Evolutionary conservation across 2,113 vertebrate species (phyloP).

Genomic region (rabbit (Oryctolagus cuniculus)): DNA sequence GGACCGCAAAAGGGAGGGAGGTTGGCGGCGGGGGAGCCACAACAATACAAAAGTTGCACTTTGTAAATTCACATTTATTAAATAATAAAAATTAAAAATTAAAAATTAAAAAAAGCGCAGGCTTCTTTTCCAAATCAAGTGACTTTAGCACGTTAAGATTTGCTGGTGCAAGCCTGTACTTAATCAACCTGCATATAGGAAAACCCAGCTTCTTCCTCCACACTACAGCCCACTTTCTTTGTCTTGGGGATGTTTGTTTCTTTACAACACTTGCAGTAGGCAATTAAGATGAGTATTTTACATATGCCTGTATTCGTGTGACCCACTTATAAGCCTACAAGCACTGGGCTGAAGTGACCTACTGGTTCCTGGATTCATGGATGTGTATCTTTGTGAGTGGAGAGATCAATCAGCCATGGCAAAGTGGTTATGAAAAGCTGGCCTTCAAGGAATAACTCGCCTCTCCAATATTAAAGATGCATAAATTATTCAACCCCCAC

Average conservation of each 20-base stretch:
- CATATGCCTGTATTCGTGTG: not conserved
- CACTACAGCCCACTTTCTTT: not conserved
- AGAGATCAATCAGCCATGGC: slow-evolving; percentile 70
- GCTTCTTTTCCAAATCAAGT: not conserved
- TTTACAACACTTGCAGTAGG: not conserved
- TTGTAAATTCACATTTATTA: too few relatives aligned
- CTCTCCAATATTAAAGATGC: slow-evolving; percentile 86
- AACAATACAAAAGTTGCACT: too few relatives aligned
- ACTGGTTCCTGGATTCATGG: not conserved
- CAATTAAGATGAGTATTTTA: not conserved
- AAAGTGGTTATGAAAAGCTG: slow-evolving; percentile 79
- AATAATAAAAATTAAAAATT: too few relatives aligned
- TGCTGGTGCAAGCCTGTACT: not conserved
- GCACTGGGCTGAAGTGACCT: not conserved
- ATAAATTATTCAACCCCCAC: slow-evolving; percentile 86
- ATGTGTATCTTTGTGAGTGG: slow-evolving; percentile 19
- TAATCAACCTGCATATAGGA: not conserved
- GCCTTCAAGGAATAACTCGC: slow-evolving; percentile 84
- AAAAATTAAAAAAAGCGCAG: too few relatives aligned
- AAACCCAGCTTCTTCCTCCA: not conserved
- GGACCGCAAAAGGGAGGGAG: too few relatives aligned
- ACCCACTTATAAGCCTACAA: slow-evolving; percentile 6
- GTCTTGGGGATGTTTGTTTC: not conserved
- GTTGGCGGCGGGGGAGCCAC: too few relatives aligned
- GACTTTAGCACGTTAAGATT: not conserved